Evolutionary conservation across 23 tunicate species (phyloP), one percentile per base, ranked within the genome.

Genomic region (Trididemnum miniatum): DNA sequence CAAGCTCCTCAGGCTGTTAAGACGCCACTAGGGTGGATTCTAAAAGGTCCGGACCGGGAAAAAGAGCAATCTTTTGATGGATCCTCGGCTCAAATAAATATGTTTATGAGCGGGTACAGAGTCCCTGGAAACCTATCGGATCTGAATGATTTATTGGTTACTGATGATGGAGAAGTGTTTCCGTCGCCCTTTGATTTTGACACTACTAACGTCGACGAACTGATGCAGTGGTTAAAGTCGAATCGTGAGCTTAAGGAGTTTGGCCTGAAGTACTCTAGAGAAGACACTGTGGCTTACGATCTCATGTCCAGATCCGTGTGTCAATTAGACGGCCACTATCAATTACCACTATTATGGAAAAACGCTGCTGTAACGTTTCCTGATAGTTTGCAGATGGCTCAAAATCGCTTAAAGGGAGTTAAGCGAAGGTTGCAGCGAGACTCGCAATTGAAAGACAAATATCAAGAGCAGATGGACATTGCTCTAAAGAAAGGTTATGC

Each of bases 321-420:
- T 23, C 31, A 7, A 35, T 57, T 73, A 5, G 59, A 73, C 20
- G 79, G 79, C 20, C 79, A 73, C 5, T 73, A 9, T 25, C 31
- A 73, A 26, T 26, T 73, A 3, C 79, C 79, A 3, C 31, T 73
- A 25, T 26, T 73, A 5, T 73, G 79, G 79, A 73, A 73, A 73
- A 73, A 73, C 37, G 59, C 29, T 7, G 24, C 59, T 1, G 79
- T 25, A 35, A n/a, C 7, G 5, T 26, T 73, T 5, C 79, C 79
- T 35, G 59, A 37, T 3, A 73, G 79, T 37, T 26, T 37, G 30
- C 9, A n/a, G 57, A 73, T 73, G 79, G 59, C 79, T 2, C 3
- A 7, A 73, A 73, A 39, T 26, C 57, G 79, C 2, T 37, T 73
- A 33, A 59, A 73, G 1, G 31, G 59, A 20, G 4, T 73, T 31